Conservation (phyloP, 2,888 invertebrate genomes). For the Tachina fera region DNA sequence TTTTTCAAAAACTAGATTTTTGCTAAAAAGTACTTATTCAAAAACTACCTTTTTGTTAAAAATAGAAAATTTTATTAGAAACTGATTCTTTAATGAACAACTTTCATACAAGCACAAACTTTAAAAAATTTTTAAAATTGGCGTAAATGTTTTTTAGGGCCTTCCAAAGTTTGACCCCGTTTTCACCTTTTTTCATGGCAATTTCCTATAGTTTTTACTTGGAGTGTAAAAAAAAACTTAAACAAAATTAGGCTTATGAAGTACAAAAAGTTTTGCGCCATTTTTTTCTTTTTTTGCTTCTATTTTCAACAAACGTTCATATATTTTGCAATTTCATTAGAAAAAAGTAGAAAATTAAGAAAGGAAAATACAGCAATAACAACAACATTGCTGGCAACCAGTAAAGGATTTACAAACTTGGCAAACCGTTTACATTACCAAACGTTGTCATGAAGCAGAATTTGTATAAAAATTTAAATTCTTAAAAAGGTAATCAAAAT, state of each 20-base stretch:
- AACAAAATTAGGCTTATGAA: constrained; percentile 54
- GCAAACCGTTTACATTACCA: constrained; percentile 6
- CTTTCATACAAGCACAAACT: no score
- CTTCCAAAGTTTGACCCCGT: neutral
- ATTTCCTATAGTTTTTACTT: neutral
- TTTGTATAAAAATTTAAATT: neutral
- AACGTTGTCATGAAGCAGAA: neutral
- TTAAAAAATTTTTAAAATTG: no score
- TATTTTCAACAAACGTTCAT: constrained; percentile 33
- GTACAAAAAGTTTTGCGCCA: constrained; percentile 44
- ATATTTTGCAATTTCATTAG: constrained; percentile 44
- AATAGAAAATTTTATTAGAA: no score
- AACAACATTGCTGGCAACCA: constrained; percentile 20
- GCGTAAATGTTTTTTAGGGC: neutral
- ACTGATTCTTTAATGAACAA: no score
- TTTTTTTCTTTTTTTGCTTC: neutral
- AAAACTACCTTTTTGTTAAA: no score
- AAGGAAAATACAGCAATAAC: constrained; percentile 11
- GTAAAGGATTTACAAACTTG: constrained; percentile 23
- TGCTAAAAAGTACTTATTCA: no score
- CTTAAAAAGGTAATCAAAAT: neutral
- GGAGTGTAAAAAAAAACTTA: constrained; percentile 5
- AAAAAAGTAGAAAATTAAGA: neutral
- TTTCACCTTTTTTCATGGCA: neutral
- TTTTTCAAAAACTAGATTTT: no score